Percentiles rank a stretch among this genome's conserved stretches.
Evolutionary conservation across 2,888 invertebrate genomes (phyloP).

Genomic region (Melipona beecheii): DNA sequence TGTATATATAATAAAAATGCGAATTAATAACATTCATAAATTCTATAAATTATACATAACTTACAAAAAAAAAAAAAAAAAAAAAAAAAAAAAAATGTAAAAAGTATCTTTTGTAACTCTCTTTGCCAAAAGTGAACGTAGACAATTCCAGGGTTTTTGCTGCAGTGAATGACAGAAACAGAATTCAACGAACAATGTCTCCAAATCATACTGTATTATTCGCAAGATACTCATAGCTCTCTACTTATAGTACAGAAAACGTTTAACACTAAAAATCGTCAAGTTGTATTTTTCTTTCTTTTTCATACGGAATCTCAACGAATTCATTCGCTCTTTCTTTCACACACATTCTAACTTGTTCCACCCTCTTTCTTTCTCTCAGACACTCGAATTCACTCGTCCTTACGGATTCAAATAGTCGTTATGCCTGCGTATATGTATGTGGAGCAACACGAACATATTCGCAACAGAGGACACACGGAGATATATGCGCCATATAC

Average conservation of each 20-base stretch:
- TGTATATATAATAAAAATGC: not conserved
- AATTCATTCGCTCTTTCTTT: slow-evolving; percentile 20
- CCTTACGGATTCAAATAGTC: slow-evolving; percentile 9
- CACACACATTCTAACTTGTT: not conserved
- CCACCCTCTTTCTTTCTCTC: slow-evolving; percentile 3
- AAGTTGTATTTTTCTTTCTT: slow-evolving; percentile 62
- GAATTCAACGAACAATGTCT: slow-evolving; percentile 61
- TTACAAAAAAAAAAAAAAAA: not conserved
- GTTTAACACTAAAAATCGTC: slow-evolving; percentile 78
- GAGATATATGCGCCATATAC: slow-evolving; percentile 25
- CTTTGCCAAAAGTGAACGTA: slow-evolving; percentile 15
- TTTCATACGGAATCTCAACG: slow-evolving; percentile 61
- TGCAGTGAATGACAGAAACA: slow-evolving; percentile 35
- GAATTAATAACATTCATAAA: not conserved
- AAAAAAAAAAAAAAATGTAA: not conserved
- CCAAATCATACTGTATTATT: slow-evolving; percentile 76
- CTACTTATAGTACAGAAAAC: slow-evolving; percentile 80
- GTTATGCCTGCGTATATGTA: slow-evolving; percentile 30
- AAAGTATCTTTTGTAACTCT: not conserved
- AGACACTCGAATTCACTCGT: slow-evolving; percentile 1
- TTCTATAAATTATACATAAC: not conserved
- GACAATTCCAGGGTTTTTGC: slow-evolving; percentile 43
- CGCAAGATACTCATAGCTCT: slow-evolving; percentile 73
- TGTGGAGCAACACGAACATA: slow-evolving; percentile 7
- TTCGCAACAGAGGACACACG: slow-evolving; percentile 4